Evolutionary conservation across 2,888 invertebrate species (phyloP).

Genomic region (Apodemia hepburni): DNA sequence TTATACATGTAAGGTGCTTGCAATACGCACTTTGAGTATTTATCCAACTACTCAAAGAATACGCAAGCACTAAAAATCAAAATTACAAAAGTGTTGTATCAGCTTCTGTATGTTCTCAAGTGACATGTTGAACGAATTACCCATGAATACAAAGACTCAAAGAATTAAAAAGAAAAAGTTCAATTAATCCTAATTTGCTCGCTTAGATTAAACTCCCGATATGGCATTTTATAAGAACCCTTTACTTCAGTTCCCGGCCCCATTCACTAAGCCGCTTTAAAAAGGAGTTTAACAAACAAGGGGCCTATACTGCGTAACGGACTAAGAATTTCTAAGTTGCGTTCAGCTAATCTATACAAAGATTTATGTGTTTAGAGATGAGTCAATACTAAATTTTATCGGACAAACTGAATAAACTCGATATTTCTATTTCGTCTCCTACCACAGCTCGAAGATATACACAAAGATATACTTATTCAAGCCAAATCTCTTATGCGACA

Average conservation of each 20-base stretch:
- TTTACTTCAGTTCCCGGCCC: conserved; percentile 66
- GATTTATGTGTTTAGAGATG: conserved; percentile 25
- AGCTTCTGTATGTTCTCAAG: conserved; percentile 49
- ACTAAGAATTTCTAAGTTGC: conserved; percentile 58
- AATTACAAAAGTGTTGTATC: conserved; percentile 31
- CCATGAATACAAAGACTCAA: conserved; percentile 61
- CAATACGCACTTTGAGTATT: no score
- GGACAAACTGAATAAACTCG: not conserved
- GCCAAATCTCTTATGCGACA: no score
- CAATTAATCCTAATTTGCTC: conserved; percentile 79
- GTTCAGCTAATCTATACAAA: conserved; percentile 48
- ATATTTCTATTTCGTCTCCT: no score
- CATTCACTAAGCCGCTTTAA: conserved; percentile 73
- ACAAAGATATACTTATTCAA: no score
- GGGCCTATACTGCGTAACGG: conserved; percentile 70
- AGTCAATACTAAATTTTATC: not conserved
- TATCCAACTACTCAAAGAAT: no score
- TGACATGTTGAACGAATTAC: conserved; percentile 67
- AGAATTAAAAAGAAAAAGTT: conserved; percentile 68
- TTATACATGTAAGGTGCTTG: no score
- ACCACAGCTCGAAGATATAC: no score
- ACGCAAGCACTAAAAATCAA: not conserved
- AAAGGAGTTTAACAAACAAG: conserved; percentile 73
- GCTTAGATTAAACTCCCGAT: conserved; percentile 73
- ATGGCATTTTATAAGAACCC: conserved; percentile 69